Base-by-base conservation (phyloP, 1,140 invertebrate species). In the Maniola jurtina region DNA sequence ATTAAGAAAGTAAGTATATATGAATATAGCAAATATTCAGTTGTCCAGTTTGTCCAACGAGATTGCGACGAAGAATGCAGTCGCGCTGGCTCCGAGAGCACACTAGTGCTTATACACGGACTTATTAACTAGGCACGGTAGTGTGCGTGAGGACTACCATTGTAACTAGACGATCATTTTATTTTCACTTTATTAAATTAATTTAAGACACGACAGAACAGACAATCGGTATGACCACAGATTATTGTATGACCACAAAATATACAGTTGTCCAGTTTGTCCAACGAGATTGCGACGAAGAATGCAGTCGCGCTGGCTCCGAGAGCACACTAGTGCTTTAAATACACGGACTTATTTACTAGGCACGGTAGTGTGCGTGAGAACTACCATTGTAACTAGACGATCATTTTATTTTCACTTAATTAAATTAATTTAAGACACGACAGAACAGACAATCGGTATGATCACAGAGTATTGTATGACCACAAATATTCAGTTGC, bases 301-400 rank as follows among this genome's bases (percentile, higher is more conserved):
- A 83, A 83, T 80, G 80, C 80, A 81, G 81, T 80, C 76, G 63
- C 64, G 72, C 72, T 73, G 68, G 70, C 67, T 80, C 66, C 72
- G 64, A 71, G 66, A 73, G 57, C 50, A 61, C 69, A 62, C 72
- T 67, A 66, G 58, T 64, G 70, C 61, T 59, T 52, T n/a, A n/a
- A 58, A 35, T 61, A 38, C 48, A 36, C 7, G 38, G 9, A 59
- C 47, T 68, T 48, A 66, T 61, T 61, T 61, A 66, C 40, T 33
- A 54, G n/a, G 9, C 13, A 11, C 42, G 2, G 47, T 48, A 69
- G 60, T 74, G 68, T 70, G 66, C 64, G 70, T 67, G 55, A 14
- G 13, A 9, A 42, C 10, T 73, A 68, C 70, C 61, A 73, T 42
- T 35, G 65, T 62, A 57, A 40, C 48, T 52, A 25, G 48, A 52